Evolutionary conservation across 2,113 vertebrate species (phyloP), one percentile per base, ranked within the genome.

Genomic region (Tragelaphus scriptus): DNA sequence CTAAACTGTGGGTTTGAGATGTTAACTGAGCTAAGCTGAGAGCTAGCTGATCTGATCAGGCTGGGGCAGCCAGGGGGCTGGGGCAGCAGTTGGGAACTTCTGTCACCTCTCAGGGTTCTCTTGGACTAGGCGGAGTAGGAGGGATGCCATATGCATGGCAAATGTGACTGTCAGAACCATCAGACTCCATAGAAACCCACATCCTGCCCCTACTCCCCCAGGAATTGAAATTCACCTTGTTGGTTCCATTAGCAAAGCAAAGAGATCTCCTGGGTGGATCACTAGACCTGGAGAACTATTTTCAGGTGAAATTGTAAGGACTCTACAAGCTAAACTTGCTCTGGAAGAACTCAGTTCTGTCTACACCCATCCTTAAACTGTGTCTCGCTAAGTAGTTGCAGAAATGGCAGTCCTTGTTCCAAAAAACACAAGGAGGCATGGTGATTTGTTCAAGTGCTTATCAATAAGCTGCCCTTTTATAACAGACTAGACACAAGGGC

Each of bases 1-100:
- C 30, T 93, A 97, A 98, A 92, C 68, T 97, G 88, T 92, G 97
- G 95, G 98, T 95, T 97, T 93, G 97, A 98, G 98, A 91, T 98
- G 94, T 98, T 98, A 98, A 98, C 98, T 98, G 98, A 98, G 92
- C 97, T 98, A 98, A 97, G 94, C 90, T 98, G 98, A 98, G 95
- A 95, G 97, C 97, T 98, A 96, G 97, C 97, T 97, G 95, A 71
- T 71, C n/a, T 71, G n/a, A 71, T 23, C 68, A 71, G n/a, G n/a
- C 19, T 40, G n/a, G 68, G 68, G 19, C n/a, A 21, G 68, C n/a
- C 71, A 40, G 3, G 71, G 36, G 36, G 96, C 97, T 97, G 26
- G 96, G 97, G 93, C 36, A 86, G 96, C 96, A 93, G 98, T 97
- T 5, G 3, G 13, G 5, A 8, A 44, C 36, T 90, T 79, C 88